Base-by-base conservation (phyloP, 2,113 vertebrate species). In the Hassar affinis region DNA sequence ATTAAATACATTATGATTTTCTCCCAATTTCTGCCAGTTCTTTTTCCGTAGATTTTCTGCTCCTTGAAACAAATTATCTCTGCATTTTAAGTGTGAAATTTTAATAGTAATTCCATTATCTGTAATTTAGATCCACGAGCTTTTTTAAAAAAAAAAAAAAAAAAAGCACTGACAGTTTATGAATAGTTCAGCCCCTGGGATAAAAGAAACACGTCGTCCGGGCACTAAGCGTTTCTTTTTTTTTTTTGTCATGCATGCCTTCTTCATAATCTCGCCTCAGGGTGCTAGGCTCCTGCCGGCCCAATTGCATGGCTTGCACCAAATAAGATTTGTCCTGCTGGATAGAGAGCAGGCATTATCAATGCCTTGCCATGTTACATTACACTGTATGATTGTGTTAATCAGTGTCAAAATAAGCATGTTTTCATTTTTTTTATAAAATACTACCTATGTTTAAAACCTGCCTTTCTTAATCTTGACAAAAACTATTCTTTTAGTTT, bases 261-360 rank as follows among this genome's bases (percentile, higher is more conserved):
- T 47, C 83, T 79, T 84, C 83, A 84, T 79, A 84, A 80, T 61
- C 42, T 51, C 56, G 22, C 83, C 83, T 62, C 56, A 35, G 77
- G 83, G 83, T 79, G 66, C 77, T n/a, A 38, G 54, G 14, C 56
- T 84, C 77, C 59, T 52, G 54, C 66, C 38, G 66, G 77, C 83
- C 56, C 83, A 80, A 52, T 80, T 74, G 66, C 77, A 72, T 14
- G 77, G 78, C 52, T 56, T 15, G 76, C 83, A 25, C 76, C 38
- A 71, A 92, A 93, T 88, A 83, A 88, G 86, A 93, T 93, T 94
- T 87, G 91, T 92, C 92, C 92, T 88, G 87, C 85, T 90, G 89
- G 90, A 93, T 91, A 88, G 91, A 54, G 85, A 74, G 82, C 83
- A 80, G 25, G 33, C 49, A 68, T 85, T 75, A 74, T 64, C 68